Evolutionary conservation across 2,797 vertebrate genomes (phyloP).

Genomic region (Nannoperca australis): DNA sequence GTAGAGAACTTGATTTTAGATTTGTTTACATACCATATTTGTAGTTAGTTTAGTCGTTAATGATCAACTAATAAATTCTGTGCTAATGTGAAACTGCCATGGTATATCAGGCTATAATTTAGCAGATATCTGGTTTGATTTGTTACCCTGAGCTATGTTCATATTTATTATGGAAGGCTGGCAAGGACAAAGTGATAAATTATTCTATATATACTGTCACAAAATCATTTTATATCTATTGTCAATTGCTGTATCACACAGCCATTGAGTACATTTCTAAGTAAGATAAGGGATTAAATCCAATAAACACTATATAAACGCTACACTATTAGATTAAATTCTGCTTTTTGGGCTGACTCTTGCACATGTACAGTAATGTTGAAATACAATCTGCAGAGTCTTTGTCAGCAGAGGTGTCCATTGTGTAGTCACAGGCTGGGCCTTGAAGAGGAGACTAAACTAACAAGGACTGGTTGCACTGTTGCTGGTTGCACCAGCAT

Average conservation of each 20-base stretch:
- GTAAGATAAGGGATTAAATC: not conserved
- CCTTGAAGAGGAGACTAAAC: constrained; percentile 71
- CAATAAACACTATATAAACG: not conserved
- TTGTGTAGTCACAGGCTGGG: constrained; percentile 56
- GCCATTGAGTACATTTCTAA: not conserved
- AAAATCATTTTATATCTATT: not conserved
- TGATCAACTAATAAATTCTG: constrained; percentile 18
- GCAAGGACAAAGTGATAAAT: constrained; percentile 14
- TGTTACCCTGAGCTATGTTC: not conserved
- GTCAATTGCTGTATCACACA: not conserved
- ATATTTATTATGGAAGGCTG: constrained; percentile 23
- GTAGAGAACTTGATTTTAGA: constrained; percentile 10
- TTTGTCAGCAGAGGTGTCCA: constrained; percentile 60
- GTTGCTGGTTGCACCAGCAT: constrained; percentile 74
- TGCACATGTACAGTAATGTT: not conserved
- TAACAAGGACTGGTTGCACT: constrained; percentile 76
- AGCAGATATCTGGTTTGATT: constrained; percentile 3
- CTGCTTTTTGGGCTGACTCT: not conserved
- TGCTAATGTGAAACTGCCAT: constrained; percentile 5
- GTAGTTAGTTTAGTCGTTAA: constrained; percentile 9
- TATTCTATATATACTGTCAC: not conserved
- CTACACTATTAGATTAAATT: not conserved
- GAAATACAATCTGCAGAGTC: constrained; percentile 6
- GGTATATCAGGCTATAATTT: constrained; percentile 9
- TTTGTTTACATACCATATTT: constrained; percentile 3